Evolutionary conservation across 2,797 vertebrate genomes (phyloP), one percentile per base, ranked within the genome.

Genomic region (Tapirus indicus): DNA sequence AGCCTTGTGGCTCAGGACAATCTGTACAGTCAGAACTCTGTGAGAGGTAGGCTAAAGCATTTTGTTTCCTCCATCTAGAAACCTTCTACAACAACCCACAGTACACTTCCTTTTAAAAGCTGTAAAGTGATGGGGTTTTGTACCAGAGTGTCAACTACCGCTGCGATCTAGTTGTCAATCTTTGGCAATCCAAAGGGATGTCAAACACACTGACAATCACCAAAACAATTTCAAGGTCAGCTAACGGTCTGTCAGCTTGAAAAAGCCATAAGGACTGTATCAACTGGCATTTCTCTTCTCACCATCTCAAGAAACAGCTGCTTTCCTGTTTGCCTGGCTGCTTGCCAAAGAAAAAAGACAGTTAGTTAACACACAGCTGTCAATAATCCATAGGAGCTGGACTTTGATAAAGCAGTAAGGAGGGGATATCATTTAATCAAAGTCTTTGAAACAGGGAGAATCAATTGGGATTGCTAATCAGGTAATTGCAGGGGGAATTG

Each of bases 351-450:
- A 92, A 83, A 75, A 82, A 94, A 90, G 86, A 91, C 88, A 27
- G 5, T 62, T 79, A 64, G 66, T 98, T 98, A 98, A 96, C 91
- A 97, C 25, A 79, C 84, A 95, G 78, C 91, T 98, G 91, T 94
- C 98, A 97, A 98, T 98, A 98, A 98, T 69, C 95, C 95, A 82
- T 77, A 84, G 96, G 91, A 95, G 69, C 85, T 96, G n/a, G 95
- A 96, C 83, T 94, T 94, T 97, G 96, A 98, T 98, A 97, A 98
- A 98, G 91, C 95, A 97, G 98, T 98, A 93, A 85, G 78, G 77
- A 97, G 86, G 89, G 78, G 58, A 95, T 96, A 98, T 94, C 91
- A 98, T 96, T 97, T 96, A 98, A 98, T 97, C 92, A 97, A 97
- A 88, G 47, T 79, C 86, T 91, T 98, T 41, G 69, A 97, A 98